Base-by-base conservation (phyloP, 2,113 vertebrate genomes). In the Bubo scandiacus region DNA sequence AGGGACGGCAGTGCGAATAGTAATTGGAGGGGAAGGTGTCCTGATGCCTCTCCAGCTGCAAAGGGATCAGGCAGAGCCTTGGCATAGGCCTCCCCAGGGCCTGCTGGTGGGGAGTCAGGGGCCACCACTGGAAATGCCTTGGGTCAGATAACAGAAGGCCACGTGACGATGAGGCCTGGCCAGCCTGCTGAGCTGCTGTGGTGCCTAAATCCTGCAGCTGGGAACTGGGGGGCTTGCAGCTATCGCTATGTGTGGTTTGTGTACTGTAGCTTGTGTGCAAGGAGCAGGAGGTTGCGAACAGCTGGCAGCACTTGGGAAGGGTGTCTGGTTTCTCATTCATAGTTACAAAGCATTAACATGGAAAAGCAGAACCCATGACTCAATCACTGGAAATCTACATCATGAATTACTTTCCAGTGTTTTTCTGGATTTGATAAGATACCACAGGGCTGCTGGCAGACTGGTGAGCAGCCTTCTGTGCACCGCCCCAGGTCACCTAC, bases 191-290 rank as follows among this genome's bases (percentile, higher is more conserved):
- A 68, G 43, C 38, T 1, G 1, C 49, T 40, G 14, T 9, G 14
- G 34, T 85, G 36, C 58, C 40, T 11, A 16, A n/a, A 26, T 23
- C 54, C 52, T 77, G 74, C 34, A 32, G 29, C 57, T 30, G 34
- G 42, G 67, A 72, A 1, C 22, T 1, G 6, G 19, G 18, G 7
- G 15, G 5, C 23, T 25, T 62, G 54, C 66, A n/a, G 34, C 15
- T 81, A 0, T 52, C 2, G 0, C 43, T 10, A 5, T 2, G 17
- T 26, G 12, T 13, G 25, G 29, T 49, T 49, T 59, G 59, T 32
- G 30, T 45, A 13, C 43, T 0, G 0, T 27, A 67, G 42, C 13
- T 6, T 0, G 1, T 14, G 67, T n/a, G 25, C 15, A 38, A 63
- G 15, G 58, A 74, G 15, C 67, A 57, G 63, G 63, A 81, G 49